phyloP scores from a whole-genome alignment of 2,113 vertebrate species.

The Scytalopus superciliaris region DNA sequence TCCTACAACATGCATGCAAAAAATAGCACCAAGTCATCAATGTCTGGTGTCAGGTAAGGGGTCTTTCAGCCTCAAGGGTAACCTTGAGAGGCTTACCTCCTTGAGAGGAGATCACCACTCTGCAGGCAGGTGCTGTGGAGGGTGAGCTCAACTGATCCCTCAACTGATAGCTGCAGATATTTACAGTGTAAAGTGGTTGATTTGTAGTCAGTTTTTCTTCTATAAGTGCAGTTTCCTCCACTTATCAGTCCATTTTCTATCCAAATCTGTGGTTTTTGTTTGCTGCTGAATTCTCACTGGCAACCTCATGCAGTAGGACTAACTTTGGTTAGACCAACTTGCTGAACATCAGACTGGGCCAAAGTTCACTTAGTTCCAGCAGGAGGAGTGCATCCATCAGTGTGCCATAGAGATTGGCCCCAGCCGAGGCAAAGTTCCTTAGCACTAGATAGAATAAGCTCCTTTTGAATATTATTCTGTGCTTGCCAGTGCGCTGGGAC shows the following conservation, averaged over 20 bases:
- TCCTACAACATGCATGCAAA: not conserved
- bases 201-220: not conserved
- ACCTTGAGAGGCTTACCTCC: not conserved
- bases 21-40: not conserved
- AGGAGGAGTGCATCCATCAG: not conserved
- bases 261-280: not conserved
- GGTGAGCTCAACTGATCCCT: not conserved
- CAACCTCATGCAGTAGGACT: not conserved
- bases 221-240: not conserved
- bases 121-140: not conserved
- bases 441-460: not conserved
- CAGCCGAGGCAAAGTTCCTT: not conserved
- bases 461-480: not conserved
- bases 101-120: not conserved
- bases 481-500: not conserved
- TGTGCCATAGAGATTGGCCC: not conserved
- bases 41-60: not conserved
- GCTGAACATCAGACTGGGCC: not conserved
- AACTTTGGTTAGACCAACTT: not conserved
- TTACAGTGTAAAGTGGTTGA: not conserved
- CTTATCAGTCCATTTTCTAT: not conserved
- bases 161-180: not conserved
- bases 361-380: not conserved
- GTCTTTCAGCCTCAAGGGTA: not conserved
- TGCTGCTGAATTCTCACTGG: not conserved